A percentile compares a stretch with the other conserved stretches of the same genome.
These are phyloP conservation scores for Hyphantria cunea DNA, from an alignment of 1,140 invertebrate genomes.

Conservation along the genomic window DNA sequence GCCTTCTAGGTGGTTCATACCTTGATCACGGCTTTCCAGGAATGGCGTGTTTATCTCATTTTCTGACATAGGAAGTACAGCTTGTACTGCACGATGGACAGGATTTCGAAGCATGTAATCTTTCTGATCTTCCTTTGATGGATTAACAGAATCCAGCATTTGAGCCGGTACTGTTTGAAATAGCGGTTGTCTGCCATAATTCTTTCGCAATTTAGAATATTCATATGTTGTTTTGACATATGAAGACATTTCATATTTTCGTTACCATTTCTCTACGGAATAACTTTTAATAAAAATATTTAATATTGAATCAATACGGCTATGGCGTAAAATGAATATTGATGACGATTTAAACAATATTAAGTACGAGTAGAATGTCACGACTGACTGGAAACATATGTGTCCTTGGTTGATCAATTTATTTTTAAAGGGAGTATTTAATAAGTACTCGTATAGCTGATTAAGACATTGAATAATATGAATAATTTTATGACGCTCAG, in stretches of 20 bases:
- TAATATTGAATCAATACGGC: constrained; percentile 53
- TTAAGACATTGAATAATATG: neutral
- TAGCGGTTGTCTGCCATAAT: constrained; percentile 62
- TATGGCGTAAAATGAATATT: constrained; percentile 43
- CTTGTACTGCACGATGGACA: constrained; percentile 60
- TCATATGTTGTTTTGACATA: constrained; percentile 58
- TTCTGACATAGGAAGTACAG: constrained; percentile 59
- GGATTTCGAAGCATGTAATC: constrained; percentile 66
- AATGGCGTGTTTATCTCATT: constrained; percentile 66
- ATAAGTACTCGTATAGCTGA: constrained; percentile 11
- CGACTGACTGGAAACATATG: constrained; percentile 49
- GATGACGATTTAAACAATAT: constrained; percentile 41
- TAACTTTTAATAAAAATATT: constrained; percentile 4
- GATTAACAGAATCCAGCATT: constrained; percentile 63
- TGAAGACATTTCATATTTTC: constrained; percentile 39
- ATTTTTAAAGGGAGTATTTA: constrained; percentile 18
- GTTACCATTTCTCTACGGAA: too few relatives aligned
- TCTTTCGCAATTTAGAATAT: constrained; percentile 61
- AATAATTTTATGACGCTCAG: too few relatives aligned
- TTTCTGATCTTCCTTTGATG: constrained; percentile 54
- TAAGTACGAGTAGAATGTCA: constrained; percentile 36
- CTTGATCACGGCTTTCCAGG: constrained; percentile 74
- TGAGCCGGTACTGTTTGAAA: constrained; percentile 62
- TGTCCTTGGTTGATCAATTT: constrained; percentile 55
- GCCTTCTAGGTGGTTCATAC: constrained; percentile 95